Base-by-base conservation (phyloP, 2,888 invertebrate genomes). In the Tetranychus piercei region DNA sequence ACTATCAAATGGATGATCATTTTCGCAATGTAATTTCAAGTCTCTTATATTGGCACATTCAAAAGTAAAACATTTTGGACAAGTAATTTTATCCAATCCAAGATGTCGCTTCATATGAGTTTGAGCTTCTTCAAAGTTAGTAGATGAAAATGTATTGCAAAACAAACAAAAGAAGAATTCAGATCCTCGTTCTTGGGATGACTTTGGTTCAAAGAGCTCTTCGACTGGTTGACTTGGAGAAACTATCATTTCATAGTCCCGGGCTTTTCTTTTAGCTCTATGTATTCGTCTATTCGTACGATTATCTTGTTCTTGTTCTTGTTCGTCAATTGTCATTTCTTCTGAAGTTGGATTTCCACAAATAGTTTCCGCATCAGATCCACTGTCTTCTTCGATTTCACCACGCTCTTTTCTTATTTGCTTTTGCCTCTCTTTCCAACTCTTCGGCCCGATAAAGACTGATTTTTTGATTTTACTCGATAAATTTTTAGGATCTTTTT, bases 401-500 rank as follows among this genome's bases (percentile, higher is more conserved):
- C 15, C 55, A 55, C 5, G 55, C 15, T 69, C 69, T 20, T 69
- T 69, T 69, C 34, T 11, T 11, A 8, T 20, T 22, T 20, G 11
- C 9, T 2, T 69, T 22, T 20, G 20, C 20, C 20, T 20, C 20
- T 1, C 69, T 23, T 22, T 20, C 69, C 69, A 69, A 69, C 11
- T 69, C 3, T n/a, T 20, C 11, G 69, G 69, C 1, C 69, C 69
- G 22, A 69, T 1, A 22, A 69, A 69, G 6, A 23, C 34, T 2
- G 69, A 69, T 23, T 11, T 23, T 69, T 69, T 69, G 20, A 69
- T 69, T 22, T 20, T 69, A 11, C 22, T 69, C 1, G 69, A 69
- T 22, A 69, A 23, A 69, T 69, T 69, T 20, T 69, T 69, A 55
- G 55, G 55, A 55, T 55, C 55, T 15, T 55, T 55, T 55, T 55